phyloP scores from a whole-genome alignment of 2,113 vertebrate species.

The Lepisosteus oculatus region DNA sequence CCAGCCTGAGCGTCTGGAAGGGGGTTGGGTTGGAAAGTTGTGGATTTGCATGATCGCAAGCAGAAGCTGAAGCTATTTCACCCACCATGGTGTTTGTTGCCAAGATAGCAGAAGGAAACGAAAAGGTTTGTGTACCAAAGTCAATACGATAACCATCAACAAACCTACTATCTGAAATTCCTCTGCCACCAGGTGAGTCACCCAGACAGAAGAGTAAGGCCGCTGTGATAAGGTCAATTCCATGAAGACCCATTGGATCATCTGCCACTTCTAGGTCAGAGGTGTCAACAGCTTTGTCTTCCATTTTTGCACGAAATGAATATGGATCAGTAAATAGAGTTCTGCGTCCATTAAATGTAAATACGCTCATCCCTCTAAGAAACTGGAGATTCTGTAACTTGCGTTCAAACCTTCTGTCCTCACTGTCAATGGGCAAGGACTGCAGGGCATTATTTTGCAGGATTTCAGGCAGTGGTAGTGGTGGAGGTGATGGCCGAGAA shows the following conservation, averaged over 20 bases:
- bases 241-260: constrained; percentile 88
- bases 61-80: constrained; percentile 93
- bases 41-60: constrained; percentile 91
- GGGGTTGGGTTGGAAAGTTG: constrained; percentile 93
- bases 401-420: constrained; percentile 58
- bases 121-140: constrained; percentile 95
- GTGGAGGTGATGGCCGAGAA: constrained; percentile 48
- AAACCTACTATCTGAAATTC: constrained; percentile 86
- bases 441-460: constrained; percentile 75
- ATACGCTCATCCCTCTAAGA: constrained; percentile 64
- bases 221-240: constrained; percentile 91
- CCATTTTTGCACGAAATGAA: constrained; percentile 68
- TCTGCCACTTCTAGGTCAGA: constrained; percentile 87
- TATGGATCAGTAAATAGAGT: constrained; percentile 61
- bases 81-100: constrained; percentile 95
- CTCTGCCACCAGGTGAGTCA: constrained; percentile 86
- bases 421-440: constrained; percentile 66
- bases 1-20: constrained; percentile 87
- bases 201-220: constrained; percentile 91
- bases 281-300: constrained; percentile 92
- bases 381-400: constrained; percentile 68
- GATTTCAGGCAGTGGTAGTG: constrained; percentile 54
- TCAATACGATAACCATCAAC: constrained; percentile 79
- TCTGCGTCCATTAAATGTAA: constrained; percentile 65
- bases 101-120: constrained; percentile 89